Percentiles rank a stretch among this genome's conserved stretches.
These are phyloP conservation scores for Tapirus terrestris DNA, from an alignment of 2,113 vertebrate species.

Conservation along the genomic window DNA sequence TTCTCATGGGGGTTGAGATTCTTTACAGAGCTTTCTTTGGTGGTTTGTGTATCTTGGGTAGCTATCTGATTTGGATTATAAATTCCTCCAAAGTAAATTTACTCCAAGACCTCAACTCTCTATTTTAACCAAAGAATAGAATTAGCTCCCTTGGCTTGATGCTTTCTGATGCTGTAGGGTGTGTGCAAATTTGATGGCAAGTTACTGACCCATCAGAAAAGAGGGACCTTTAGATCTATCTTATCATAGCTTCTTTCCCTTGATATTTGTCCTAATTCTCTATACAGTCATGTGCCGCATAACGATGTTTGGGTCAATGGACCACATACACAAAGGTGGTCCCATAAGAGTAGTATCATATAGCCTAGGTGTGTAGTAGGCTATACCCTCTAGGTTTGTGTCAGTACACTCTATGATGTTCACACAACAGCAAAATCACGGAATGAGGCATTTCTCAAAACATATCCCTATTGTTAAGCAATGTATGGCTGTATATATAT, in stretches of 20 bases:
- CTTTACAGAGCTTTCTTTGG: neutral
- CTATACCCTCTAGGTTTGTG: too few relatives aligned
- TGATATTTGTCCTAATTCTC: neutral
- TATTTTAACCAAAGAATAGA: neutral
- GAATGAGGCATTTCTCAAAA: too few relatives aligned
- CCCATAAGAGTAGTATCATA: too few relatives aligned
- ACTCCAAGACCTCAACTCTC: neutral
- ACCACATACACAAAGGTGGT: too few relatives aligned
- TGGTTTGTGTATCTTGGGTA: neutral
- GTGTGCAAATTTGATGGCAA: neutral
- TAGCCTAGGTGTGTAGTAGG: too few relatives aligned
- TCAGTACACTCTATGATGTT: too few relatives aligned
- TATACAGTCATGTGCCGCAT: too few relatives aligned
- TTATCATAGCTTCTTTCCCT: neutral
- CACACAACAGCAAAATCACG: too few relatives aligned
- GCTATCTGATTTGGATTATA: neutral
- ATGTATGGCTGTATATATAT: neutral
- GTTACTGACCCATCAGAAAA: neutral
- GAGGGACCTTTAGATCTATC: neutral
- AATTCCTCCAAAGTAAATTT: slow-evolving; percentile 9
- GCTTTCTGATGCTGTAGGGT: neutral
- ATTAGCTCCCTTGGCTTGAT: neutral
- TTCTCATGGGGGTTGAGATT: neutral
- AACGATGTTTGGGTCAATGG: too few relatives aligned
- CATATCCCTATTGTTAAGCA: too few relatives aligned